Evolutionary conservation across 2,888 invertebrate genomes (phyloP).

Genomic region (Hofmannophila pseudospretella): DNA sequence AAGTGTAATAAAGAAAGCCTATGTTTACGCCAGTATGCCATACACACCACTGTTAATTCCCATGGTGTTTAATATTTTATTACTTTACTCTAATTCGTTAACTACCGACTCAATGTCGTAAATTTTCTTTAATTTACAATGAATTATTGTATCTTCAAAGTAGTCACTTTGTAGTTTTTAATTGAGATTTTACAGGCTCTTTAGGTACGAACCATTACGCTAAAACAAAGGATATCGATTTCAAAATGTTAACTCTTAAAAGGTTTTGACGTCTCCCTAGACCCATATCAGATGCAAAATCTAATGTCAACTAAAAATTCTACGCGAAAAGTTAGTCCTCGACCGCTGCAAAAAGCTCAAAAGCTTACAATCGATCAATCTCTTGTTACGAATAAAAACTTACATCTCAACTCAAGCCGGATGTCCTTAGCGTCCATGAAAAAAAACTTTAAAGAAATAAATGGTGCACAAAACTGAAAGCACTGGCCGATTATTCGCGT

Average conservation of each 20-base stretch:
- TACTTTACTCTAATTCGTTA: no score
- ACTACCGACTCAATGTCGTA: no score
- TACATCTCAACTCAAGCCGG: conserved; percentile 35
- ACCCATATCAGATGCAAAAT: conserved; percentile 25
- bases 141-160: no score
- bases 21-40: no score
- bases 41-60: no score
- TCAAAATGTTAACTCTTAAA: conserved; percentile 3
- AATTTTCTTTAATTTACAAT: no score
- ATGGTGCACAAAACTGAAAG: conserved; percentile 36
- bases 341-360: conserved; percentile 39
- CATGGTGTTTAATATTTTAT: no score
- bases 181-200: no score
- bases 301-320: conserved; percentile 24
- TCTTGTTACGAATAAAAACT: conserved; percentile 34
- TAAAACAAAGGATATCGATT: conserved; percentile 6
- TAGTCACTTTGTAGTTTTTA: no score
- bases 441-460: conserved; percentile 20
- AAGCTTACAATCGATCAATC: conserved; percentile 43
- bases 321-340: conserved; percentile 31
- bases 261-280: conserved; percentile 10
- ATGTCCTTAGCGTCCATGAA: conserved; percentile 26
- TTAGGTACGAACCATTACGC: no score
- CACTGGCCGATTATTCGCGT: conserved; percentile 34
- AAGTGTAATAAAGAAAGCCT: no score